phyloP scores from a whole-genome alignment of 30 jellyfish, hydroid and myxozoan genomes.

The Catostylus mosaicus region DNA sequence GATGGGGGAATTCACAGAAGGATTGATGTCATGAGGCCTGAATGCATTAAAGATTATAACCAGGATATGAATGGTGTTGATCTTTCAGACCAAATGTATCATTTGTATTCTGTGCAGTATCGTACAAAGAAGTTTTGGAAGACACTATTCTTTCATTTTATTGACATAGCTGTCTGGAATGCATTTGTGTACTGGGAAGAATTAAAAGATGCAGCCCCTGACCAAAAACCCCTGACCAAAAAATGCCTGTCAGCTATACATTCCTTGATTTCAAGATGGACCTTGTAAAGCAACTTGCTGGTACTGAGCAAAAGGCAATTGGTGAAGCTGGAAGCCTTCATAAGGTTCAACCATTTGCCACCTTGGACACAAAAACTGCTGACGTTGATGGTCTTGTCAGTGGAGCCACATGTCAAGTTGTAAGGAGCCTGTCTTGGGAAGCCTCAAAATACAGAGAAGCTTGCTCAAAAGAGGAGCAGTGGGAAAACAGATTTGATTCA shows the following conservation, averaged over 20 bases:
- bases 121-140: conserved; percentile 50
- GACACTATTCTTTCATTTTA: conserved; percentile 45
- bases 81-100: conserved; percentile 52
- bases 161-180: conserved; percentile 49
- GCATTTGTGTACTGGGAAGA: conserved; percentile 29
- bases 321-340: neutral
- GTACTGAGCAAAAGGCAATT: conserved; percentile 4
- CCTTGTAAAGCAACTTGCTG: conserved; percentile 43
- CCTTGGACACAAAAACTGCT: neutral
- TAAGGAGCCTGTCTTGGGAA: neutral
- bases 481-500: neutral
- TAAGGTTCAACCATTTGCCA: neutral
- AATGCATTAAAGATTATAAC: conserved; percentile 29
- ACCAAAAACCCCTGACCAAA: neutral
- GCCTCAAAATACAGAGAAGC: neutral
- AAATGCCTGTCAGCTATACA: conserved; percentile 14
- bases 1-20: conserved; percentile 8
- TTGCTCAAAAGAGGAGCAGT: neutral
- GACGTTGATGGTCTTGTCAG: neutral
- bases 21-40: conserved; percentile 38
- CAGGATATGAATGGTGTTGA: conserved; percentile 65
- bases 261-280: conserved; percentile 25
- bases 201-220: conserved; percentile 9
- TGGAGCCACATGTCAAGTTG: conserved; percentile 21
- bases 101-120: conserved; percentile 24